Evolutionary conservation across 2,113 vertebrate species (phyloP).

Genomic region (Psittacus erithacus): DNA sequence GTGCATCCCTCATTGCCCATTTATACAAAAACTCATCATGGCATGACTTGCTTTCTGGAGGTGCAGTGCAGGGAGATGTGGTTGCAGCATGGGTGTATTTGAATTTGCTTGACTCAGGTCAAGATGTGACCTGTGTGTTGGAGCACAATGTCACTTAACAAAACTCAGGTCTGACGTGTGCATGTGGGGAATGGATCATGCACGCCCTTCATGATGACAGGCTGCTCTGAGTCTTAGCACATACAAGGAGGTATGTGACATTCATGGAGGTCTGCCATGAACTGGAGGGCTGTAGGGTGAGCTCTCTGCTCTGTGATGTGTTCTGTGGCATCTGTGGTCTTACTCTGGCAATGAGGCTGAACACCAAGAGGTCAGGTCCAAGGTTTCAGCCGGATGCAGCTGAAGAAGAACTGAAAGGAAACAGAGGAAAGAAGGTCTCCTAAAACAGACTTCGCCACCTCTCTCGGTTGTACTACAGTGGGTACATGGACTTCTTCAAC

Average conservation of each 20-base stretch:
- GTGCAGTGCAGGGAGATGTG: not conserved
- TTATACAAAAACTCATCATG: rapidly evolving
- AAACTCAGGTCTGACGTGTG: not conserved
- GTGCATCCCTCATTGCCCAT: not conserved
- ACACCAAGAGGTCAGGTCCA: not conserved
- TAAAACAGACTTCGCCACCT: not conserved
- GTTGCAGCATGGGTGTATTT: not conserved
- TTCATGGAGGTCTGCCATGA: not conserved
- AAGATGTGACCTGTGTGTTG: not conserved
- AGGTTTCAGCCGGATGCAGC: not conserved
- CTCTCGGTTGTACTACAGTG: not conserved
- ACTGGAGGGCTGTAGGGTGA: not conserved
- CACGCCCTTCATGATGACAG: rapidly evolving
- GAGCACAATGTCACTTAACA: not conserved
- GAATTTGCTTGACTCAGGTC: not conserved
- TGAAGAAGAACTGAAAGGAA: not conserved
- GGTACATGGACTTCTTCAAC: not conserved
- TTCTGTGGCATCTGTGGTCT: not conserved
- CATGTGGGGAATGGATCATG: rapidly evolving
- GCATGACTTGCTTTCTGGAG: rapidly evolving
- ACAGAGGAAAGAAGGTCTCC: not conserved
- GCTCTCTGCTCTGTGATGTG: not conserved
- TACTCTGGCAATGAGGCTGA: not conserved
- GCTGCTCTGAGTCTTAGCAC: not conserved
- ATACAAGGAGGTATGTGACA: not conserved